These are phyloP conservation scores for Syngnathoides biaculeatus DNA, from an alignment of 2,113 vertebrate genomes.

Conservation along the genomic window DNA sequence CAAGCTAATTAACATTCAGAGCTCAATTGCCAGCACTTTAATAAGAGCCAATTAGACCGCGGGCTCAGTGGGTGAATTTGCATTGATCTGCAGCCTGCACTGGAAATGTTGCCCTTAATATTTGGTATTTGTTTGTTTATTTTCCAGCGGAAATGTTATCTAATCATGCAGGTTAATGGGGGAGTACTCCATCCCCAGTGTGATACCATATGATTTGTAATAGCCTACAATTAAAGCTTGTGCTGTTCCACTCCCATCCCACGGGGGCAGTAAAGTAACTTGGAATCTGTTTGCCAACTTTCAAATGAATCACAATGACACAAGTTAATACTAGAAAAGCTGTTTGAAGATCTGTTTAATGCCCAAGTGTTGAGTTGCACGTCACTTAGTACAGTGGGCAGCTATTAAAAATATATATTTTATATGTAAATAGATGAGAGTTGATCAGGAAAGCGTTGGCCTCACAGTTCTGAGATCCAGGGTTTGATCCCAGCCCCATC, in stretches of 20 bases:
- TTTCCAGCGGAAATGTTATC: constrained; percentile 25
- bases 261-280: background rate
- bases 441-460: too few species aligned
- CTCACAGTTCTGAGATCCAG: too few species aligned
- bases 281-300: background rate
- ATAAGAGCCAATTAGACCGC: constrained; percentile 53
- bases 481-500: too few species aligned
- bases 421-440: too few species aligned
- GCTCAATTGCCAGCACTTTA: constrained; percentile 31
- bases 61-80: constrained; percentile 44
- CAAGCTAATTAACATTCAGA: constrained; percentile 41
- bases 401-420: too few species aligned
- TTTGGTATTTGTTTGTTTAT: constrained; percentile 47
- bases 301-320: background rate
- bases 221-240: background rate
- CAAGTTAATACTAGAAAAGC: background rate
- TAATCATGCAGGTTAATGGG: constrained; percentile 36
- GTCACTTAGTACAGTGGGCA: too few species aligned
- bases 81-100: constrained; percentile 48
- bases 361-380: background rate
- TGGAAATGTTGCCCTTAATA: constrained; percentile 43
- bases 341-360: background rate
- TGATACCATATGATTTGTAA: background rate
- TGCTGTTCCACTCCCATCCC: background rate
- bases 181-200: background rate